Conservation (phyloP, 2,113 vertebrate species). For the Capricornis sumatraensis region DNA sequence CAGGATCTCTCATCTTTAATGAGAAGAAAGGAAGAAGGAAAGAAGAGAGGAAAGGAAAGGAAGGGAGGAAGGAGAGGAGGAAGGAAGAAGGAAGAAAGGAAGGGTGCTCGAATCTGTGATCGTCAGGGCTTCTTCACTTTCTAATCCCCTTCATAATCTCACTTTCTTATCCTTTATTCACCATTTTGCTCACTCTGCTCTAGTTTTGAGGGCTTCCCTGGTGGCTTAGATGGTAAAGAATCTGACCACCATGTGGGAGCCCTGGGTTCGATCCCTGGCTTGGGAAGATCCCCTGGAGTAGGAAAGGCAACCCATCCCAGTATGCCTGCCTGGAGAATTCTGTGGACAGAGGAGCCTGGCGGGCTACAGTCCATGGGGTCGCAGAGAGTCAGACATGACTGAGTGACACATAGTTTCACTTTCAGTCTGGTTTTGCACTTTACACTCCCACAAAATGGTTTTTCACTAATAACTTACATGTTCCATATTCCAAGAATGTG, state of each 20-base stretch:
- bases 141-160: not conserved
- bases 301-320: not conserved
- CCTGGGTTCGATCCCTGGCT: fast-evolving
- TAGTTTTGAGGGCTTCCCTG: not conserved
- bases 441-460: not conserved
- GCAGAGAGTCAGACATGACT: not conserved
- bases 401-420: not conserved
- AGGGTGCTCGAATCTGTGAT: not conserved
- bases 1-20: not conserved
- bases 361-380: not conserved
- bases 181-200: not conserved
- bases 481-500: not conserved
- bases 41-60: too few relatives aligned
- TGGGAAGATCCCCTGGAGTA: not conserved
- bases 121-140: not conserved
- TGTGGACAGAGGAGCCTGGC: not conserved
- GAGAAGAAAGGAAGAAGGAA: not conserved
- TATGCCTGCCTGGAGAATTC: not conserved
- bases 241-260: not conserved
- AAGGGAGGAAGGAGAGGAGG: fast-evolving
- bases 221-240: not conserved
- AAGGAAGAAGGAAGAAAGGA: not conserved
- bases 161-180: not conserved
- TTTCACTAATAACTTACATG: not conserved
- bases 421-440: not conserved